Evolutionary conservation across 2,888 invertebrate genomes (phyloP).

Genomic region (Oligia latruncula): DNA sequence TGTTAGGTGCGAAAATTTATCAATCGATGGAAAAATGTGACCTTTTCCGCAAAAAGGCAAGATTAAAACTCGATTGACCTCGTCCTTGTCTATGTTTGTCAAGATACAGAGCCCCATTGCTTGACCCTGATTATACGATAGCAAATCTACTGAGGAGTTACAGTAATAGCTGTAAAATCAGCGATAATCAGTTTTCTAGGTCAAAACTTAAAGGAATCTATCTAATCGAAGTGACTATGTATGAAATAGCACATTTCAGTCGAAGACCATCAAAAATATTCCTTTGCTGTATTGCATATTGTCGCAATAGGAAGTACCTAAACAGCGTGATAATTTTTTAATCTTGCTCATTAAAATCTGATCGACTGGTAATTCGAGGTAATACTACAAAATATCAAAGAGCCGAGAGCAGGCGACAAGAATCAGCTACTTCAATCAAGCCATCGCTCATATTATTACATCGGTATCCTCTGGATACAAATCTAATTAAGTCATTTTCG

Average conservation of each 20-base stretch:
- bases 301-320: neutral
- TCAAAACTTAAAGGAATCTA: neutral
- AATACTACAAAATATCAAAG: conserved; percentile 29
- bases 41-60: conserved; percentile 1
- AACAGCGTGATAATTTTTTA: neutral
- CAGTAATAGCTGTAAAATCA: neutral
- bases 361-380: conserved; percentile 11
- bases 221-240: neutral
- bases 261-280: neutral
- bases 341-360: conserved; percentile 27
- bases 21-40: neutral
- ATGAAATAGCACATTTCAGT: conserved; percentile 4
- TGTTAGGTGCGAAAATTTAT: neutral
- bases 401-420: conserved; percentile 27
- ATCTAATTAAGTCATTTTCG: conserved; percentile 16
- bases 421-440: conserved; percentile 30
- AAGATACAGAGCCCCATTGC: conserved; percentile 8
- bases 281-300: neutral
- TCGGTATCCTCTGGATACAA: neutral
- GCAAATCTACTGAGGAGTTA: neutral
- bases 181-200: conserved; percentile 10
- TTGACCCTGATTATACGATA: conserved; percentile 21
- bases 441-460: conserved; percentile 20
- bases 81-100: conserved; percentile 16
- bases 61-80: conserved; percentile 23